Evolutionary conservation across 37 sponge, comb jelly and placozoan genomes (phyloP).

Genomic region (Ephydatia muelleri): DNA sequence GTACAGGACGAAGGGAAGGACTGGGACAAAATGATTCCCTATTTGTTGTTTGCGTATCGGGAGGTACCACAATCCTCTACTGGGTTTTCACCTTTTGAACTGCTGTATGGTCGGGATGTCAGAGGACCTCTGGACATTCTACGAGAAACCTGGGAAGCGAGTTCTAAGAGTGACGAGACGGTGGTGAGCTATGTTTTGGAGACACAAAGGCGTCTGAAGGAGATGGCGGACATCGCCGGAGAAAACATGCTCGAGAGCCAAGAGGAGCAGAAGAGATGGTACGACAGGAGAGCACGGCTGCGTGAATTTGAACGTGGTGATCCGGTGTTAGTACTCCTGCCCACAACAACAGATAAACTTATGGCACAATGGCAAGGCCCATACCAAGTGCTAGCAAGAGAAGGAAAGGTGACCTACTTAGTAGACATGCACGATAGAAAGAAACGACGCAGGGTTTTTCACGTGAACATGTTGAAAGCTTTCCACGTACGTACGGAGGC

Average conservation of each 20-base stretch:
- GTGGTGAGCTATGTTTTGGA: conserved; percentile 26
- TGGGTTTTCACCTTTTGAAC: conserved; percentile 43
- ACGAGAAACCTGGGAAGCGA: conserved; percentile 29
- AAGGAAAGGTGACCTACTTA: too few species aligned
- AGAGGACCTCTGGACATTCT: conserved; percentile 44
- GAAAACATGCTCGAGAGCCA: conserved; percentile 26
- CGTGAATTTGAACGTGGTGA: too few species aligned
- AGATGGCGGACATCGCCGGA: conserved; percentile 13
- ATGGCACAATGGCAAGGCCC: too few species aligned
- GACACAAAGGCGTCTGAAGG: conserved; percentile 10
- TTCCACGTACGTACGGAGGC: too few species aligned
- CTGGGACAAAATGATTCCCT: conserved; percentile 17
- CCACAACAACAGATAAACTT: too few species aligned
- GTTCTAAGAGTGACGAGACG: background rate
- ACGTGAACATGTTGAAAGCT: too few species aligned
- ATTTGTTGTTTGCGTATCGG: conserved; percentile 33
- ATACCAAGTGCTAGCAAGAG: too few species aligned
- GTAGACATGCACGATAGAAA: too few species aligned
- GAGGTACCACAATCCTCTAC: conserved; percentile 8
- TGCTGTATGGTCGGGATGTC: conserved; percentile 31
- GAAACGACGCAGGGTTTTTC: too few species aligned
- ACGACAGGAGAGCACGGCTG: too few species aligned
- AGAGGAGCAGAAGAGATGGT: conserved; percentile 25
- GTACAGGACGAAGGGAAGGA: background rate
- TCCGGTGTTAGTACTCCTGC: too few species aligned